Percentiles rank a stretch among this genome's conserved stretches.
Conservation (phyloP, 2,113 vertebrate species). For the Gallinago jamesoni region DNA sequence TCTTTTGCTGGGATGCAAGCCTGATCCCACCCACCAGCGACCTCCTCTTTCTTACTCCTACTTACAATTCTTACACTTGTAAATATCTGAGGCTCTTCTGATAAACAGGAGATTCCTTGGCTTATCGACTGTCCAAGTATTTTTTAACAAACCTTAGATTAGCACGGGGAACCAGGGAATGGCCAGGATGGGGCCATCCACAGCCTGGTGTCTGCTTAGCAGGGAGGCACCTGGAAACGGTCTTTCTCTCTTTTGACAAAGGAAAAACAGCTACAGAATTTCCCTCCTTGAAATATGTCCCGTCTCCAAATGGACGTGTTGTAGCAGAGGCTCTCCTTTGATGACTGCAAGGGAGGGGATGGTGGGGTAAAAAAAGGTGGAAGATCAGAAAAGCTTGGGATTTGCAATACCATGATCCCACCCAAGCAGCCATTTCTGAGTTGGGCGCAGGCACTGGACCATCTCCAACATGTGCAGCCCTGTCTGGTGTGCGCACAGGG, state of each 20-base stretch:
- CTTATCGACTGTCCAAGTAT: conserved; percentile 47
- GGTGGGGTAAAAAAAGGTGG: not conserved
- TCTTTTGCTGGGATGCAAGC: not conserved
- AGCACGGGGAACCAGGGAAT: not conserved
- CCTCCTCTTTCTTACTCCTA: not conserved
- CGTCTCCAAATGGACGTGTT: not conserved
- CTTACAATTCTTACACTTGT: not conserved
- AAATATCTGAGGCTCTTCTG: conserved; percentile 41
- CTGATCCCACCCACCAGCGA: not conserved
- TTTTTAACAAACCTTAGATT: conserved; percentile 43
- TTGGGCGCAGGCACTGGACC: not conserved
- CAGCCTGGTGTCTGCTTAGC: not conserved
- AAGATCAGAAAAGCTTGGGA: not conserved
- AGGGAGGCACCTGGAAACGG: conserved; percentile 4
- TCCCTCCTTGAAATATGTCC: not conserved
- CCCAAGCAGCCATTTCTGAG: not conserved
- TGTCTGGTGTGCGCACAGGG: not conserved
- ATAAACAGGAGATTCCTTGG: conserved; percentile 45
- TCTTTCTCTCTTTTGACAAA: not conserved
- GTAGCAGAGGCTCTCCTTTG: not conserved
- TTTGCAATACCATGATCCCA: not conserved
- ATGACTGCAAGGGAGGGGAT: not conserved
- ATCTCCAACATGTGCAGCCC: rapidly evolving
- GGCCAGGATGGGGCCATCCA: not conserved
- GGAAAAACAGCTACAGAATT: not conserved